These are phyloP conservation scores for Alauda arvensis DNA, from an alignment of 2,797 vertebrate genomes.

Conservation along the genomic window DNA sequence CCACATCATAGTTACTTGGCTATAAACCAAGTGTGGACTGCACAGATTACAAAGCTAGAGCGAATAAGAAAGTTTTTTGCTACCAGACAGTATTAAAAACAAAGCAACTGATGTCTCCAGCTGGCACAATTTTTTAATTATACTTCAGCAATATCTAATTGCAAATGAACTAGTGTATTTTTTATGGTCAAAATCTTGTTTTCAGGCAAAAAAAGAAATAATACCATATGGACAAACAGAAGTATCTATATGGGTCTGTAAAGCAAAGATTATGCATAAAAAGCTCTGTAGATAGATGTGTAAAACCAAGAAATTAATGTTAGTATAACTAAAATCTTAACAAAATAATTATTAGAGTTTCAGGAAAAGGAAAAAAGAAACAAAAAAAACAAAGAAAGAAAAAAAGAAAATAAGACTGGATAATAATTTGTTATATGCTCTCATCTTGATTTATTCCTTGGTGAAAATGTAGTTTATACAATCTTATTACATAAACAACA, in stretches of 20 bases:
- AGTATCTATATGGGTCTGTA: neutral
- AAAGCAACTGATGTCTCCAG: neutral
- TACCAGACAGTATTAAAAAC: neutral
- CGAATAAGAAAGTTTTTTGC: neutral
- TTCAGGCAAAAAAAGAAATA: neutral
- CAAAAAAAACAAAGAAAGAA: too few relatives aligned
- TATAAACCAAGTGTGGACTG: neutral
- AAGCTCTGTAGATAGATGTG: neutral
- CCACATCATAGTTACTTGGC: neutral
- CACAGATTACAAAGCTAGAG: neutral
- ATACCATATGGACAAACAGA: neutral
- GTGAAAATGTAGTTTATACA: neutral
- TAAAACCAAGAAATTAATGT: neutral
- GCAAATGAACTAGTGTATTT: neutral
- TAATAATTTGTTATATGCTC: neutral
- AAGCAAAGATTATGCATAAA: neutral
- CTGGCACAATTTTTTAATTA: conserved; percentile 8
- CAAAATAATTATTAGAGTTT: neutral
- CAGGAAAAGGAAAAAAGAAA: too few relatives aligned
- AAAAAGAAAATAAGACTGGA: neutral
- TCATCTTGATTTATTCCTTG: neutral
- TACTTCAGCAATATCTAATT: conserved; percentile 15
- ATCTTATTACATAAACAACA: neutral
- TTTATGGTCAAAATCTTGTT: neutral
- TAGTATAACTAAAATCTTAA: neutral